Conservation (phyloP, 1,140 invertebrate species). For the Apis dorsata region DNA sequence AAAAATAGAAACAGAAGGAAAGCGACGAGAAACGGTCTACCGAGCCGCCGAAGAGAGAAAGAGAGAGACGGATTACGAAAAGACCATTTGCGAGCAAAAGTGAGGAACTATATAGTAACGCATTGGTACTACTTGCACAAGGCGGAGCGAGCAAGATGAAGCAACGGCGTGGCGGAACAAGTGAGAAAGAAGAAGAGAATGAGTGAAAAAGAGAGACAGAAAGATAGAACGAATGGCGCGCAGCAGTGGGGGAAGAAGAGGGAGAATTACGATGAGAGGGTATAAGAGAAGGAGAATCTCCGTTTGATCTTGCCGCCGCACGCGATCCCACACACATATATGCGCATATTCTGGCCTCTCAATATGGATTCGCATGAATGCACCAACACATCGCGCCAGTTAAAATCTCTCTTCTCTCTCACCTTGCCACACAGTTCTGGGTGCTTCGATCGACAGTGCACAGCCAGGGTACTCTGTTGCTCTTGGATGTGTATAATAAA, state of each 20-base stretch:
- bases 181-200: constrained; percentile 22
- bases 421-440: constrained; percentile 7
- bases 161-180: not conserved
- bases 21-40: constrained; percentile 47
- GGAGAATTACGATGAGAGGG: constrained; percentile 40
- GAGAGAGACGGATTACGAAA: constrained; percentile 44
- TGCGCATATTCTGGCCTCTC: constrained; percentile 47
- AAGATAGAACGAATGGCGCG: constrained; percentile 55
- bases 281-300: constrained; percentile 60
- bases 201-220: constrained; percentile 49
- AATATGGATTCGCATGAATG: constrained; percentile 67
- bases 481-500: constrained; percentile 65
- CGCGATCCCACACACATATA: constrained; percentile 75
- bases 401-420: constrained; percentile 69
- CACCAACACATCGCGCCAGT: constrained; percentile 70
- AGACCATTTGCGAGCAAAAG: constrained; percentile 55
- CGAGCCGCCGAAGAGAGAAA: constrained; percentile 5
- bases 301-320: constrained; percentile 78
- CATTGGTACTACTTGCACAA: constrained; percentile 52
- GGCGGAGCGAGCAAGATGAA: constrained; percentile 14
- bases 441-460: constrained; percentile 41
- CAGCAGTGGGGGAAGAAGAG: constrained; percentile 49
- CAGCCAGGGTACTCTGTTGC: constrained; percentile 44
- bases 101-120: constrained; percentile 58
- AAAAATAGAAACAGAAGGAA: constrained; percentile 41